Conservation (phyloP, 2,113 vertebrate species). For the Lepus europaeus region DNA sequence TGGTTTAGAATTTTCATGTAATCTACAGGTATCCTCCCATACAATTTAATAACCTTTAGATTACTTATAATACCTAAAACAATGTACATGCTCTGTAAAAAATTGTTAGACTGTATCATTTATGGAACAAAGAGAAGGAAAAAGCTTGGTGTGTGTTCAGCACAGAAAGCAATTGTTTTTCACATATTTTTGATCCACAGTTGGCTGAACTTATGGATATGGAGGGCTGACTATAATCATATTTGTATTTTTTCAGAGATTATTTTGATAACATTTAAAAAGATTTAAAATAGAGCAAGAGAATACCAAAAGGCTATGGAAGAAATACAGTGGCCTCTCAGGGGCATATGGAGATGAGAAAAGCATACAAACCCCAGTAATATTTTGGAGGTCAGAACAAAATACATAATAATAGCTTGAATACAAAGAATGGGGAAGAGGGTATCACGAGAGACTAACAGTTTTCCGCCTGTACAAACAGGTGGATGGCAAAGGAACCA, state of each 20-base stretch:
- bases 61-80: neutral
- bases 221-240: neutral
- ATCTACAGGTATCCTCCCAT: neutral
- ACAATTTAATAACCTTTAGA: neutral
- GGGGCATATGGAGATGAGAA: no score
- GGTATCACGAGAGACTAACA: no score
- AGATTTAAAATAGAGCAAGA: no score
- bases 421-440: no score
- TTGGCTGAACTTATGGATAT: neutral
- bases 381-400: no score
- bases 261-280: constrained; percentile 48
- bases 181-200: neutral
- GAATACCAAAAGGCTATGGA: no score
- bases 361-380: no score
- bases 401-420: no score
- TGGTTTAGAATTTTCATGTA: neutral
- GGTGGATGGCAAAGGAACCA: no score
- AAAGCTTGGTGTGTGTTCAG: neutral
- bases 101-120: neutral
- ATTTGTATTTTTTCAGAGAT: neutral
- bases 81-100: neutral
- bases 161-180: neutral
- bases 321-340: no score
- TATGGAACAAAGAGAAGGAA: neutral
- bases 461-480: no score